These are phyloP conservation scores for Pollicipes pollicipes DNA, from an alignment of 1,140 invertebrate species.

Conservation along the genomic window DNA sequence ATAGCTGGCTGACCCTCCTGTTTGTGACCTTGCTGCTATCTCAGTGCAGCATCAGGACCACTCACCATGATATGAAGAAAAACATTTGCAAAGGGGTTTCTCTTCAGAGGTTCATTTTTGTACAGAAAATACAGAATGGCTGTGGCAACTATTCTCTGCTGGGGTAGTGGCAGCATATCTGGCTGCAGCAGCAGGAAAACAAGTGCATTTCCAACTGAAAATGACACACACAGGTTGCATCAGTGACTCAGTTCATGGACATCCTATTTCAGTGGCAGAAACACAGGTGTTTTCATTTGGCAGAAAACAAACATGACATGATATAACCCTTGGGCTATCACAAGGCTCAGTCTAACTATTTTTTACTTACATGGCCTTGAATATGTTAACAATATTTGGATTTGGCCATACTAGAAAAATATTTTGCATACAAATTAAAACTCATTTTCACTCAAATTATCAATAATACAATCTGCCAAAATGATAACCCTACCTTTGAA, in stretches of 20 bases:
- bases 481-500: slow-evolving; percentile 41
- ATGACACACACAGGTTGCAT: too few species aligned
- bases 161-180: slow-evolving; percentile 43
- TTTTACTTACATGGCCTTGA: slow-evolving; percentile 13
- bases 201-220: slow-evolving; percentile 40
- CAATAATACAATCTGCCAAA: slow-evolving; percentile 13
- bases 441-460: slow-evolving; percentile 19
- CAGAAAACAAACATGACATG: slow-evolving; percentile 10
- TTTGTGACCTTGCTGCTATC: too few species aligned
- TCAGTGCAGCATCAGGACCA: too few species aligned
- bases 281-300: background rate
- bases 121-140: slow-evolving; percentile 56
- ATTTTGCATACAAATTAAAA: background rate
- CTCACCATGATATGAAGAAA: slow-evolving; percentile 44
- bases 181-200: slow-evolving; percentile 48
- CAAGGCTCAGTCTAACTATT: background rate
- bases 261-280: slow-evolving; percentile 16
- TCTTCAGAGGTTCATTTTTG: slow-evolving; percentile 41
- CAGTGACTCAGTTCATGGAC: too few species aligned
- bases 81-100: slow-evolving; percentile 51
- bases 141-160: slow-evolving; percentile 46
- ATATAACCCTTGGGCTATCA: slow-evolving; percentile 6
- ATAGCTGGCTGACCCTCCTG: too few species aligned
- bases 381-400: slow-evolving; percentile 5
- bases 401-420: slow-evolving; percentile 2